Evolutionary conservation across 2,888 invertebrate species (phyloP), one percentile per base, ranked within the genome.

Genomic region (Iselma pallidipennis): DNA sequence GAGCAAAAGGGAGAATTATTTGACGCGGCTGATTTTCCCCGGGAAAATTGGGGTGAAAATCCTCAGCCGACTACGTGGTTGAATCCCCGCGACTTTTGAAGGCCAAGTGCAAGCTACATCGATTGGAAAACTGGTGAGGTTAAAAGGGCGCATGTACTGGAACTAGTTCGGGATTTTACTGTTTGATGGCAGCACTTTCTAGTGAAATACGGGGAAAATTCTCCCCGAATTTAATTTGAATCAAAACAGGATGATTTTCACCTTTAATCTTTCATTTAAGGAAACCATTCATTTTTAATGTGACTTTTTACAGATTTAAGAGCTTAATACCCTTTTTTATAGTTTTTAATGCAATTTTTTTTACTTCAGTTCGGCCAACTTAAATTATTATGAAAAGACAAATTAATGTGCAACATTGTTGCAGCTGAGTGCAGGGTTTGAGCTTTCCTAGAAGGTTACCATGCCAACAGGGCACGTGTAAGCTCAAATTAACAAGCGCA

Each of bases 91-190:
- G 67, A 68, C 67, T 64, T 75, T 80, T 80, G 78, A 80, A 81
- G 81, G 81, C 80, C 81, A 81, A 81, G 80, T 76, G 77, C 79
- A 71, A 66, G 77, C 78, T 79, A 66, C 72, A 80, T 79, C 76
- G 79, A 80, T 80, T 76, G 60, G 50, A 48, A 57, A 65, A 59
- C 60, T 63, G 53, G 55, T 51, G 48, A 50, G 33, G 49, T 21
- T 21, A 29, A 19, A 52, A 57, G 42, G 19, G 65, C 69, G 70
- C 73, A 71, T 66, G 71, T 62, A 65, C 66, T 25, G 29, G 37
- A 48, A 31, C 25, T 48, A 14, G 7, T 37, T 16, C 37, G 16
- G 16, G 1, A 7, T 9, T 16, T 16, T 16, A 37, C 19, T 33
- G 31, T 33, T 33, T 37, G 55, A 33, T n/a, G 51, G 55, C 42